phyloP scores from a whole-genome alignment of 2,113 vertebrate genomes.

The Heliornis fulica region DNA sequence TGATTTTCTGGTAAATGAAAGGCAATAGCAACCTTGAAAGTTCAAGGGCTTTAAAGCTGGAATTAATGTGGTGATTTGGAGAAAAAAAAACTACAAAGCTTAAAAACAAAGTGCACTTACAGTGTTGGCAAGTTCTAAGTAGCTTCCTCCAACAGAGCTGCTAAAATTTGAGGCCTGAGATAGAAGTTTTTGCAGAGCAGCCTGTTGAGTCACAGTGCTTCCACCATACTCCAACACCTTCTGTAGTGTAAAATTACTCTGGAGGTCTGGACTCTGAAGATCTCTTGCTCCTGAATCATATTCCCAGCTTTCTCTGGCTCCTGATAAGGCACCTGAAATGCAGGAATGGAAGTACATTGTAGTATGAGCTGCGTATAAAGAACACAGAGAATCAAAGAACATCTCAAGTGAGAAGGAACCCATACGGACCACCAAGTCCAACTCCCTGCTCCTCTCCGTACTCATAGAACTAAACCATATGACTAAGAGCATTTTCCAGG shows the following conservation, averaged over 20 bases:
- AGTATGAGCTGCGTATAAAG: background rate
- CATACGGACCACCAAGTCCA: rapidly evolving
- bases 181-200: slow-evolving; percentile 69
- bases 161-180: slow-evolving; percentile 35
- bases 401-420: background rate
- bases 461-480: background rate
- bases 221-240: slow-evolving; percentile 53
- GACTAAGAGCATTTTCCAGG: rapidly evolving
- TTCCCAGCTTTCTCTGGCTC: slow-evolving; percentile 81
- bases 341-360: slow-evolving; percentile 11
- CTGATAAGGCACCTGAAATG: slow-evolving; percentile 72
- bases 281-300: slow-evolving; percentile 80
- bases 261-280: slow-evolving; percentile 78
- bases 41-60: background rate
- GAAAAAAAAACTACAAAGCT: background rate
- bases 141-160: slow-evolving; percentile 66
- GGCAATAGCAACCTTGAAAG: background rate
- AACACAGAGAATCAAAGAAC: background rate
- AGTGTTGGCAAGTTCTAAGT: slow-evolving; percentile 78
- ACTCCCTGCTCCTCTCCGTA: background rate
- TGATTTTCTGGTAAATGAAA: slow-evolving; percentile 4
- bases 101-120: slow-evolving; percentile 70
- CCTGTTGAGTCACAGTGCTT: slow-evolving; percentile 43
- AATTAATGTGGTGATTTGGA: background rate
- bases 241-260: slow-evolving; percentile 46